Evolutionary conservation across 2,888 invertebrate species (phyloP).

Genomic region (Ptychoptera albimana): DNA sequence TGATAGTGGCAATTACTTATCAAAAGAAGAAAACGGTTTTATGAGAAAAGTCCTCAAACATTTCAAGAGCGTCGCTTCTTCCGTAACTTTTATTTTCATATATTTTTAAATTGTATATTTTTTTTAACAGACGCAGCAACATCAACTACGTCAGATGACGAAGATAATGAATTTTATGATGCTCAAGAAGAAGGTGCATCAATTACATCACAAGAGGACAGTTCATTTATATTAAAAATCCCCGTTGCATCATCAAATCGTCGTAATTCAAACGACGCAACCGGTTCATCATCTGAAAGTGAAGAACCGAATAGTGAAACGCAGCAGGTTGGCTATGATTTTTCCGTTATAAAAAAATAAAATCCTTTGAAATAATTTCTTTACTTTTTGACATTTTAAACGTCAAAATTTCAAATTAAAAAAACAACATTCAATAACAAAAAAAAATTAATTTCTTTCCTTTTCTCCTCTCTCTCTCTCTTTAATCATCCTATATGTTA

Average conservation of each 20-base stretch:
- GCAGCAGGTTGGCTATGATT: conserved; percentile 23
- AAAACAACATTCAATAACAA: not conserved
- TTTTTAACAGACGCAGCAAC: conserved; percentile 17
- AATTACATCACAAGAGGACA: conserved; percentile 21
- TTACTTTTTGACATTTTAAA: conserved; percentile 1
- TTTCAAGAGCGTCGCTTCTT: too few relatives aligned
- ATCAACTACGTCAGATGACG: conserved; percentile 38
- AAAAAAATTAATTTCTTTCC: too few relatives aligned
- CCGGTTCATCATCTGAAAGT: conserved; percentile 33
- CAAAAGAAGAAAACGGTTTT: too few relatives aligned
- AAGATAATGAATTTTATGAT: conserved; percentile 62
- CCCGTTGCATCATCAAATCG: conserved; percentile 26
- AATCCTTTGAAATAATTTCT: not conserved
- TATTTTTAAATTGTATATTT: too few relatives aligned
- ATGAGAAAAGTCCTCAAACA: too few relatives aligned
- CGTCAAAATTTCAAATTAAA: not conserved
- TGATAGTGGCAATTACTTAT: too few relatives aligned
- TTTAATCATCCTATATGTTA: too few relatives aligned
- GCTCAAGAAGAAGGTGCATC: conserved; percentile 38
- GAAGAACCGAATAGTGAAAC: conserved; percentile 32
- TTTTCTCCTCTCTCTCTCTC: too few relatives aligned
- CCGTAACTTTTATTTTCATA: too few relatives aligned
- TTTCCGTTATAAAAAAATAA: not conserved
- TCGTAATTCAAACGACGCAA: conserved; percentile 13
- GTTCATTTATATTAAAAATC: conserved; percentile 51